phyloP scores from a whole-genome alignment of 1,140 invertebrate genomes.

The Venturia canescens region DNA sequence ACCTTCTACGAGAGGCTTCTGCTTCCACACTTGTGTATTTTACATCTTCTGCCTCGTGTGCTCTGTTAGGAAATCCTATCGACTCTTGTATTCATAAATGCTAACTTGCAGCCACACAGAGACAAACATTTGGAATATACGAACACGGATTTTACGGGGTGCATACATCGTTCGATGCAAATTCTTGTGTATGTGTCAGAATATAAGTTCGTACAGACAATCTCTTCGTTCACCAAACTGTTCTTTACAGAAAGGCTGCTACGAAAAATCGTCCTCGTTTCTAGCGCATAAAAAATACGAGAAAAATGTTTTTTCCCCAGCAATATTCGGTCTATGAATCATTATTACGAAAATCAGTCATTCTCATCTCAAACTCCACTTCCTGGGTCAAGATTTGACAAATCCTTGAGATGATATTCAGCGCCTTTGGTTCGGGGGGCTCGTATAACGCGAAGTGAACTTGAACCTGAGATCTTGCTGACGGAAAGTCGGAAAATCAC shows the following conservation, averaged over 20 bases:
- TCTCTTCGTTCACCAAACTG: not conserved
- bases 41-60: not conserved
- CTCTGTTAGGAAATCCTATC: conserved; percentile 7
- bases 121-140: not conserved
- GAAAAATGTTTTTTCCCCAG: not conserved
- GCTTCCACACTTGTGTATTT: not conserved
- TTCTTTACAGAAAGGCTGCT: not conserved
- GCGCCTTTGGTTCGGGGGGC: too few relatives aligned
- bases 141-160: not conserved
- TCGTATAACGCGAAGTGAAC: too few relatives aligned
- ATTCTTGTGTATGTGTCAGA: too few relatives aligned
- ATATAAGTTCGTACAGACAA: not conserved
- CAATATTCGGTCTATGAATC: not conserved
- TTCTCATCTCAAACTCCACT: too few relatives aligned
- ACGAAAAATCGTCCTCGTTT: not conserved
- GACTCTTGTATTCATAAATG: not conserved
- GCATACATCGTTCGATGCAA: too few relatives aligned
- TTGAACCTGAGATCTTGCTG: too few relatives aligned
- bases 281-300: not conserved
- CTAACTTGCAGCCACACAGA: not conserved
- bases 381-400: too few relatives aligned
- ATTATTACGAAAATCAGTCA: too few relatives aligned
- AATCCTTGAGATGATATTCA: too few relatives aligned
- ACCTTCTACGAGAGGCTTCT: not conserved
- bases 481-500: too few relatives aligned